phyloP scores from a whole-genome alignment of 2,888 invertebrate species.

The Tetramorium bicarinatum region DNA sequence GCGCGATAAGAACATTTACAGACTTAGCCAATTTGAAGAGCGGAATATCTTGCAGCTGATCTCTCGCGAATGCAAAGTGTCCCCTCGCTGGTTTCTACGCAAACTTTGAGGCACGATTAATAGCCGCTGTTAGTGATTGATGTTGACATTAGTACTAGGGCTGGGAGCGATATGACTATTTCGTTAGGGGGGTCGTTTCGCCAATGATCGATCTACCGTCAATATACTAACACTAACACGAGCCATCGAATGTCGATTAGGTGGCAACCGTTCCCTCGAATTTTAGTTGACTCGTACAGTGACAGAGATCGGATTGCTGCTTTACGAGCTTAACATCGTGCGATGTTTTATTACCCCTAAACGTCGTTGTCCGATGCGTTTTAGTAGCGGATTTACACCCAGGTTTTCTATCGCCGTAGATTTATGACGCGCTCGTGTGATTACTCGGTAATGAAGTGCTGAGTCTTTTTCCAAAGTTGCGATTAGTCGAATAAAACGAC shows the following conservation, averaged over 20 bases:
- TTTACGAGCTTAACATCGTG: slow-evolving; percentile 28
- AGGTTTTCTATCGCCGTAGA: slow-evolving; percentile 26
- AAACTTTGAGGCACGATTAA: slow-evolving; percentile 42
- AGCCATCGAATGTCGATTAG: slow-evolving; percentile 45
- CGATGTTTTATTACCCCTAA: slow-evolving; percentile 39
- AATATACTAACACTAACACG: slow-evolving; percentile 33
- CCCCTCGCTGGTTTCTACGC: neutral
- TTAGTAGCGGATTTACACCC: slow-evolving; percentile 39
- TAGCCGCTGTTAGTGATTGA: slow-evolving; percentile 50
- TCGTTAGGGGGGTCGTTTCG: slow-evolving; percentile 18
- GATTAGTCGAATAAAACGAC: slow-evolving; percentile 14
- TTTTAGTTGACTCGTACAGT: slow-evolving; percentile 26
- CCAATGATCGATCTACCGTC: slow-evolving; percentile 46
- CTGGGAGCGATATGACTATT: slow-evolving; percentile 46
- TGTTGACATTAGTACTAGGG: slow-evolving; percentile 47
- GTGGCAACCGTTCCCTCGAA: slow-evolving; percentile 4
- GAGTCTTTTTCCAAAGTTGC: neutral
- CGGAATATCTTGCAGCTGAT: slow-evolving; percentile 17
- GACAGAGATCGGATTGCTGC: slow-evolving; percentile 1
- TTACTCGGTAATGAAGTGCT: slow-evolving; percentile 34
- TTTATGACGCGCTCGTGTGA: slow-evolving; percentile 39
- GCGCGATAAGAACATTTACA: slow-evolving; percentile 7
- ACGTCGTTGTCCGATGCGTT: slow-evolving; percentile 11
- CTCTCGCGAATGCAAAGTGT: slow-evolving; percentile 21
- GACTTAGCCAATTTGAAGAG: slow-evolving; percentile 31